Percentiles rank a stretch among this genome's conserved stretches.
Evolutionary conservation across 2,888 invertebrate genomes (phyloP).

Genomic region (Dastarcus helophoroides): DNA sequence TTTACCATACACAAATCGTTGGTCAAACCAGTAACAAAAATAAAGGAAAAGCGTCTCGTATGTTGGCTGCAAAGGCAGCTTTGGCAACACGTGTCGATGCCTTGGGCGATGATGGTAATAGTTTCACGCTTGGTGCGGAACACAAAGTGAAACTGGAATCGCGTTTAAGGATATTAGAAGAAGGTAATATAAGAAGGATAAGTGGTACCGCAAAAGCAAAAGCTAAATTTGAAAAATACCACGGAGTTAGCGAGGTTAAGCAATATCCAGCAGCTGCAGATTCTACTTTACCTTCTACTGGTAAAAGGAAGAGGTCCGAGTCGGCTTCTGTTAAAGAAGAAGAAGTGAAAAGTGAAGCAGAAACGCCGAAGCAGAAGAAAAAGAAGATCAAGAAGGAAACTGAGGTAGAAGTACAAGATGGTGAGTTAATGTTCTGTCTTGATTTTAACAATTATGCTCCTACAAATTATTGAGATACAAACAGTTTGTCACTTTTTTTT

Average conservation of each 20-base stretch:
- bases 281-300: conserved; percentile 57
- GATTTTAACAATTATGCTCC: no score
- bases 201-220: conserved; percentile 84
- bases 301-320: conserved; percentile 2
- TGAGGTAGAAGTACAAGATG: conserved; percentile 1
- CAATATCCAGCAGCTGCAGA: conserved; percentile 72
- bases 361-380: conserved; percentile 4
- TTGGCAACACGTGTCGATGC: conserved; percentile 92
- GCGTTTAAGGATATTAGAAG: conserved; percentile 68
- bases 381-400: conserved; percentile 3
- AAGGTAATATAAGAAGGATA: conserved; percentile 68
- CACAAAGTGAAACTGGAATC: conserved; percentile 83
- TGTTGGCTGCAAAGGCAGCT: conserved; percentile 93
- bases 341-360: conserved; percentile 2
- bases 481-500: background rate
- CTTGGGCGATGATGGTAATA: conserved; percentile 80
- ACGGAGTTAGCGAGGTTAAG: conserved; percentile 72
- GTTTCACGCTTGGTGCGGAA: conserved; percentile 74
- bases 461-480: background rate
- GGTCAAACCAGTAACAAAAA: conserved; percentile 81
- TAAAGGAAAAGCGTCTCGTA: conserved; percentile 91
- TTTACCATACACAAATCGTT: conserved; percentile 91
- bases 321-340: background rate
- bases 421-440: no score
- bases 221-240: conserved; percentile 88